Evolutionary conservation across 2,888 invertebrate species (phyloP).

Genomic region (Thyatira batis): DNA sequence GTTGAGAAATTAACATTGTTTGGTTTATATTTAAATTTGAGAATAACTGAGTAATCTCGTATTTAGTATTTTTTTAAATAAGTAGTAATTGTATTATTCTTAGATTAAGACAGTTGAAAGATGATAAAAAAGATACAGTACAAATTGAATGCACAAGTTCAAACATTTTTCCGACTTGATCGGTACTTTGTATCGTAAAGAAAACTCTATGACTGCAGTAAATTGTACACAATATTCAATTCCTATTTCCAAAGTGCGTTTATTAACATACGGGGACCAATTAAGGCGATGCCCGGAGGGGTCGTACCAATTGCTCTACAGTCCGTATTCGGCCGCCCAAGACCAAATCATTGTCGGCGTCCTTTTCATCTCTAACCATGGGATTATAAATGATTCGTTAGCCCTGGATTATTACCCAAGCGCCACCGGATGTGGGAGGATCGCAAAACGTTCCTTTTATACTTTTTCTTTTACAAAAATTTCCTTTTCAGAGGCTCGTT

Average conservation of each 20-base stretch:
- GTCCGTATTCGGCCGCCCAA: slow-evolving; percentile 21
- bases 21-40: no score
- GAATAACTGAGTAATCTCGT: no score
- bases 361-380: slow-evolving; percentile 47
- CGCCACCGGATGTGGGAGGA: slow-evolving; percentile 70
- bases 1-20: no score
- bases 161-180: no score
- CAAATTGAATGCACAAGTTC: no score
- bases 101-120: no score
- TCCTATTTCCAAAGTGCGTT: not conserved
- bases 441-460: slow-evolving; percentile 31
- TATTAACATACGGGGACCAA: slow-evolving; percentile 23
- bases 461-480: slow-evolving; percentile 30
- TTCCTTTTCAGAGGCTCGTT: slow-evolving; percentile 44
- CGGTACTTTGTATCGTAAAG: no score
- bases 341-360: slow-evolving; percentile 40
- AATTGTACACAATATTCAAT: slow-evolving; percentile 48
- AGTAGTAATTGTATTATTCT: no score
- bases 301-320: not conserved
- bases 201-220: no score
- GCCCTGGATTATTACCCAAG: slow-evolving; percentile 35
- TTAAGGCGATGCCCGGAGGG: not conserved
- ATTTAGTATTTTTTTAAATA: no score
- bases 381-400: slow-evolving; percentile 61
- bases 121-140: no score